Evolutionary conservation across 2,888 invertebrate genomes (phyloP).

Genomic region (Agonopterix alstromeriana): DNA sequence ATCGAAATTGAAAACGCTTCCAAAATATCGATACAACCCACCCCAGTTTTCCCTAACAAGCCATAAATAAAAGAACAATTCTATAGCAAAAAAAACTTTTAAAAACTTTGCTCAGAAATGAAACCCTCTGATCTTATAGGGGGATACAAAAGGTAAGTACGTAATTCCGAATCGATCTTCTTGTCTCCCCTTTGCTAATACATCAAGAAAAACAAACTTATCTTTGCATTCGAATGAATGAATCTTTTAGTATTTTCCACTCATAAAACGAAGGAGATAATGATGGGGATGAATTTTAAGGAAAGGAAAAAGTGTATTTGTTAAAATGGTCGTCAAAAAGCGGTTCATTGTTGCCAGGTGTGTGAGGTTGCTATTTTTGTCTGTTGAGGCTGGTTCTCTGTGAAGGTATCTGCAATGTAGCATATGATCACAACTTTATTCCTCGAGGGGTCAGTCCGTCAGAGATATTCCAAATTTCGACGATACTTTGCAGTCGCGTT

Average conservation of each 20-base stretch:
- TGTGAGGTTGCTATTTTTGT: background rate
- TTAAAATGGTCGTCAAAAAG: background rate
- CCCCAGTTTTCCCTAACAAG: constrained; percentile 14
- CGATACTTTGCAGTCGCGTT: no score
- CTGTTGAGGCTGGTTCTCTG: no score
- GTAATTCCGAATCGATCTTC: constrained; percentile 26
- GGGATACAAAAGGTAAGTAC: constrained; percentile 24
- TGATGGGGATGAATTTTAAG: background rate
- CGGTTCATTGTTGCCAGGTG: constrained; percentile 20
- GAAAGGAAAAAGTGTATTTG: background rate
- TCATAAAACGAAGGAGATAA: background rate
- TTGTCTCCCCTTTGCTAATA: constrained; percentile 24
- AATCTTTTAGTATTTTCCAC: background rate
- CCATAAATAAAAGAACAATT: constrained; percentile 19
- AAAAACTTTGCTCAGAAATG: constrained; percentile 9
- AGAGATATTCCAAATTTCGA: no score
- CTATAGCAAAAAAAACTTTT: constrained; percentile 4
- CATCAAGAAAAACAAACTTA: constrained; percentile 20
- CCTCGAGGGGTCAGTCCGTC: no score
- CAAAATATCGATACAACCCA: no score
- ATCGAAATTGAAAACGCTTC: no score
- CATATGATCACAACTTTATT: no score
- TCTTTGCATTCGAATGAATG: constrained; percentile 2
- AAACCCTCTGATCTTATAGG: constrained; percentile 16
- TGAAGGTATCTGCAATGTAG: no score